Percentiles rank a stretch among this genome's conserved stretches.
Conservation (phyloP, 2,888 invertebrate genomes). For the Xestobium rufovillosum region DNA sequence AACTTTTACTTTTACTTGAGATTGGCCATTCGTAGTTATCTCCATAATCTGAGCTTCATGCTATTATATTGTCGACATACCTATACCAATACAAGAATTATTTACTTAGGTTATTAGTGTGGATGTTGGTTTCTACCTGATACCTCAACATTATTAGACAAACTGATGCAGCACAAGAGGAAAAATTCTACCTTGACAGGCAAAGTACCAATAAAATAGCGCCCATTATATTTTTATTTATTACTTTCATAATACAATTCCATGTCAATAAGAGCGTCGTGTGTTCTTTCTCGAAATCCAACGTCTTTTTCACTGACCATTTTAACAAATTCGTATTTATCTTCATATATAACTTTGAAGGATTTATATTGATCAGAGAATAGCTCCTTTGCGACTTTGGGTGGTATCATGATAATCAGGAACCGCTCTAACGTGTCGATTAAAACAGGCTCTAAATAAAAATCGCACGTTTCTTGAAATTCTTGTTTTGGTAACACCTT, state of each 20-base stretch:
- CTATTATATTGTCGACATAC: too few relatives aligned
- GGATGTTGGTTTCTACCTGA: too few relatives aligned
- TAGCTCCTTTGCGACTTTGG: constrained; percentile 14
- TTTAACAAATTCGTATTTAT: not conserved
- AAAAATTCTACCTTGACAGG: too few relatives aligned
- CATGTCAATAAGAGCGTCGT: not conserved
- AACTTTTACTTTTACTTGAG: too few relatives aligned
- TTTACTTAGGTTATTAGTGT: too few relatives aligned
- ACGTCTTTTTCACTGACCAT: not conserved
- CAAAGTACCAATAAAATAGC: too few relatives aligned
- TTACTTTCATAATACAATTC: not conserved
- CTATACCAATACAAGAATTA: too few relatives aligned
- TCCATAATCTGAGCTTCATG: too few relatives aligned
- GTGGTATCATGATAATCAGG: constrained; percentile 24
- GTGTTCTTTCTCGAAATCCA: not conserved
- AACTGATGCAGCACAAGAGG: too few relatives aligned
- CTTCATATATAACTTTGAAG: not conserved
- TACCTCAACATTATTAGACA: too few relatives aligned
- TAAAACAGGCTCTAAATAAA: constrained; percentile 26
- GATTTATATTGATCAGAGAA: not conserved
- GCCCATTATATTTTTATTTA: too few relatives aligned
- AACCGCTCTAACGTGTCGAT: constrained; percentile 24
- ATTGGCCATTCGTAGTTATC: too few relatives aligned
- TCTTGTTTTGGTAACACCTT: constrained; percentile 22
- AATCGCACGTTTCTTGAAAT: constrained; percentile 26